Conservation (phyloP, 2,888 invertebrate species). For the Brachylomia viminalis region DNA sequence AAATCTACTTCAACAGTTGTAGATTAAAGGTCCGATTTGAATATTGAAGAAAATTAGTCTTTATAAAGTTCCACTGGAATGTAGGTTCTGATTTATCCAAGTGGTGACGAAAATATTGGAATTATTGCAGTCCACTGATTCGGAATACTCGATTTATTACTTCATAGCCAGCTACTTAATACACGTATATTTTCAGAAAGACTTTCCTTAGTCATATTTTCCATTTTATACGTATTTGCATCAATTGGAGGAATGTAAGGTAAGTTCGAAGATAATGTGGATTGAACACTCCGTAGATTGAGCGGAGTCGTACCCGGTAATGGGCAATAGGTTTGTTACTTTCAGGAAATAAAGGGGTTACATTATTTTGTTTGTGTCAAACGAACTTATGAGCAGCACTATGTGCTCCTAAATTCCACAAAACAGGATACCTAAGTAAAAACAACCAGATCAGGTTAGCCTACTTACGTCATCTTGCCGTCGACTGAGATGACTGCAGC, state of each 20-base stretch:
- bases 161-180: slow-evolving; percentile 31
- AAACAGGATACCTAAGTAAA: not conserved
- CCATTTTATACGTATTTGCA: slow-evolving; percentile 3
- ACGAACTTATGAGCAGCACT: not conserved
- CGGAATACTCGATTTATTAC: slow-evolving; percentile 56
- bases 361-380: not conserved
- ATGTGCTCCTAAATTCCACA: not conserved
- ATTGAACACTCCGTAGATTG: slow-evolving; percentile 12
- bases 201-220: not conserved
- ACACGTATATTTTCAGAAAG: slow-evolving; percentile 5
- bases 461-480: not conserved
- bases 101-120: slow-evolving; percentile 50
- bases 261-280: slow-evolving; percentile 5
- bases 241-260: slow-evolving; percentile 3
- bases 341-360: not conserved
- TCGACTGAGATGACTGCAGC: not conserved
- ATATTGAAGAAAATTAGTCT: slow-evolving; percentile 21
- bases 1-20: not conserved
- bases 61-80: slow-evolving; percentile 20
- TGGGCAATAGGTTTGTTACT: not conserved
- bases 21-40: slow-evolving; percentile 16
- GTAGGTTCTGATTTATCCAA: slow-evolving; percentile 34
- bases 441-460: not conserved
- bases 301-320: slow-evolving; percentile 15
- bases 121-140: slow-evolving; percentile 56